Conservation (phyloP, 2,888 invertebrate genomes). For the Pteria penguin region DNA sequence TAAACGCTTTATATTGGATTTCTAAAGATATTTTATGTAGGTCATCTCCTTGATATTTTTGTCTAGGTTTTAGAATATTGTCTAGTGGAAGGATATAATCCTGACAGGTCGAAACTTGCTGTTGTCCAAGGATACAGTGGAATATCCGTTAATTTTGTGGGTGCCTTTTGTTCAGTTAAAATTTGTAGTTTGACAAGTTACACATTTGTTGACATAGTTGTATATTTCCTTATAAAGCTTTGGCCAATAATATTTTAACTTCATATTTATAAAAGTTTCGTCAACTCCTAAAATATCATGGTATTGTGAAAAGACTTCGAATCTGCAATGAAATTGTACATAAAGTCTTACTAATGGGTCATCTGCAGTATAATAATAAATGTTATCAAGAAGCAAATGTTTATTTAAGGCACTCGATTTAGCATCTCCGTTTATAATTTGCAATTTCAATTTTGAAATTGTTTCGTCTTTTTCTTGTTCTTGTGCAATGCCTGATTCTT, state of each 20-base stretch:
- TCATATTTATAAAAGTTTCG: slow-evolving; percentile 42
- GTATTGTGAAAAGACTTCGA: slow-evolving; percentile 22
- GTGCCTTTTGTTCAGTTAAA: slow-evolving; percentile 17
- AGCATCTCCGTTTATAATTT: slow-evolving; percentile 13
- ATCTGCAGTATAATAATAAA: slow-evolving; percentile 44
- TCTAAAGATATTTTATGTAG: too few species aligned
- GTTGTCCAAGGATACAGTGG: slow-evolving; percentile 42
- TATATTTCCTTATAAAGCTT: slow-evolving; percentile 30
- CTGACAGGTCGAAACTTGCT: slow-evolving; percentile 29
- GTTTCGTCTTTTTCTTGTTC: slow-evolving; percentile 16
- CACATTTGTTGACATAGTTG: slow-evolving; percentile 15
- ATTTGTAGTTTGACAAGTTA: slow-evolving; percentile 34
- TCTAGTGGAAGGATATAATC: too few species aligned
- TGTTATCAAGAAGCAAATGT: slow-evolving; percentile 30
- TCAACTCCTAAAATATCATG: slow-evolving; percentile 36
- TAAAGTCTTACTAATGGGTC: slow-evolving; percentile 47
- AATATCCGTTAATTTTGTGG: slow-evolving; percentile 44
- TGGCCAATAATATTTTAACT: slow-evolving; percentile 37
- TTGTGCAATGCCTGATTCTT: too few species aligned
- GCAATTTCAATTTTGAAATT: slow-evolving; percentile 16
- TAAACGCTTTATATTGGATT: slow-evolving; percentile 21
- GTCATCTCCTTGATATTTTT: too few species aligned
- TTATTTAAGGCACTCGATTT: too few species aligned
- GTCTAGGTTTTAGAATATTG: too few species aligned
- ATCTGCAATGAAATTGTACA: slow-evolving; percentile 24